Base-by-base conservation (phyloP, 2,888 invertebrate species). In the Cacoxenus indagator region DNA sequence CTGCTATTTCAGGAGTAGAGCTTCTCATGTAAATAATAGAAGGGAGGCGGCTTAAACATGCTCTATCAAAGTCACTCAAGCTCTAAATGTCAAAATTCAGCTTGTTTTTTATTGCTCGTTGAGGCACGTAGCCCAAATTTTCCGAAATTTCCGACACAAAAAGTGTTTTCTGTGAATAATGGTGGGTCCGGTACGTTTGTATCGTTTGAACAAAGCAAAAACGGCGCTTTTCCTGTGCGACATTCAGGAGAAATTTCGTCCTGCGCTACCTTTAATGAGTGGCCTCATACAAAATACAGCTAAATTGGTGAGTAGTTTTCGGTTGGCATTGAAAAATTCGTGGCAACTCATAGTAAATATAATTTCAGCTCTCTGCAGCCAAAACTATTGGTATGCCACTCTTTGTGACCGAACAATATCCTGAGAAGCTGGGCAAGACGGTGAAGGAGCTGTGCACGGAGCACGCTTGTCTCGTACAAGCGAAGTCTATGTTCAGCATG, bases 401-500 rank as follows among this genome's bases (percentile, higher is more conserved):
- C 0, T 89, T 94, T 45, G 90, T 92, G 9, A 92, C 93, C 0
- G 94, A 94, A 76, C 94, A 94, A 77, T 91, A 93, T 85, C 93
- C 94, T 0, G 91, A 92, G 83, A 92, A 92, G 48, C 88, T 96
- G 1, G 95, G 95, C 0, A 91, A 90, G 69, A 95, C 92, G 0
- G 92, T 93, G 0, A 86, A 91, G 1, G 92, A 94, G 71, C 88
- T 96, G 5, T 92, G 94, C 76, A 87, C 93, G 0, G 87, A 87
- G 0, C 90, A 90, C 73, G 92, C 92, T 0, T 88, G 89, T n/a
- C 85, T 92, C 19, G 90, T 93, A 0, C 91, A 92, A 69, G 89
- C 91, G 27, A 96, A 96, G 87, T 93, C 93, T 0, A 90, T 88
- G 72, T 95, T 95, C 84, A 94, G 93, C 61, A 95, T 96, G 95